Evolutionary conservation across 1,140 invertebrate genomes (phyloP).

Genomic region (Stegodyphus mimosarum): DNA sequence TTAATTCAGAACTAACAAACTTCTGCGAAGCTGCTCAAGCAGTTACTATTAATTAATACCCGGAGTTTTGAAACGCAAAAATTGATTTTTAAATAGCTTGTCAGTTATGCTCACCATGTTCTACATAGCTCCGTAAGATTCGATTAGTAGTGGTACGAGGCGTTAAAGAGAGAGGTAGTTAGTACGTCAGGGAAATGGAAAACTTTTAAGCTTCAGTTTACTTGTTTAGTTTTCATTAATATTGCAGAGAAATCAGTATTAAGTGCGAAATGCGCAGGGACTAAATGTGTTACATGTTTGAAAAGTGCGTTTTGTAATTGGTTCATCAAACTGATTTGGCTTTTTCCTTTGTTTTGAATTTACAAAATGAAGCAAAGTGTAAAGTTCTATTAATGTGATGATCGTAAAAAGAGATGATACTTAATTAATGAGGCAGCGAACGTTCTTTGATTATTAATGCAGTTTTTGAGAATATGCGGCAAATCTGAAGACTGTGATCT

Average conservation of each 20-base stretch:
- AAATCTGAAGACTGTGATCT: too few species aligned
- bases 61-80: slow-evolving; percentile 41
- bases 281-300: slow-evolving; percentile 35
- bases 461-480: too few species aligned
- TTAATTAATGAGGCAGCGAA: too few species aligned
- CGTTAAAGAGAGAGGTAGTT: neutral
- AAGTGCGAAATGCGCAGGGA: slow-evolving; percentile 21
- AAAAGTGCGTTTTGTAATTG: slow-evolving; percentile 30
- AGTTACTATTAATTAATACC: slow-evolving; percentile 45
- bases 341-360: slow-evolving; percentile 13
- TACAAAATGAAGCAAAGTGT: too few species aligned
- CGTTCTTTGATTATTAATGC: too few species aligned
- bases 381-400: too few species aligned
- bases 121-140: slow-evolving; percentile 28
- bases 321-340: slow-evolving; percentile 5
- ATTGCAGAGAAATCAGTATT: slow-evolving; percentile 6
- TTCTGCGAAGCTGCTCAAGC: slow-evolving; percentile 12
- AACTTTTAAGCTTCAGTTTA: neutral
- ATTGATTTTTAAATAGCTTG: slow-evolving; percentile 51
- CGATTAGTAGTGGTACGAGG: slow-evolving; percentile 13
- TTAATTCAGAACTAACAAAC: slow-evolving; percentile 33
- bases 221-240: slow-evolving; percentile 53
- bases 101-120: slow-evolving; percentile 35
- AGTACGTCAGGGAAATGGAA: slow-evolving; percentile 34
- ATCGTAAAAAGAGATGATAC: too few species aligned